Conservation (phyloP, 2,888 invertebrate genomes). For the Conomelus anceps region DNA sequence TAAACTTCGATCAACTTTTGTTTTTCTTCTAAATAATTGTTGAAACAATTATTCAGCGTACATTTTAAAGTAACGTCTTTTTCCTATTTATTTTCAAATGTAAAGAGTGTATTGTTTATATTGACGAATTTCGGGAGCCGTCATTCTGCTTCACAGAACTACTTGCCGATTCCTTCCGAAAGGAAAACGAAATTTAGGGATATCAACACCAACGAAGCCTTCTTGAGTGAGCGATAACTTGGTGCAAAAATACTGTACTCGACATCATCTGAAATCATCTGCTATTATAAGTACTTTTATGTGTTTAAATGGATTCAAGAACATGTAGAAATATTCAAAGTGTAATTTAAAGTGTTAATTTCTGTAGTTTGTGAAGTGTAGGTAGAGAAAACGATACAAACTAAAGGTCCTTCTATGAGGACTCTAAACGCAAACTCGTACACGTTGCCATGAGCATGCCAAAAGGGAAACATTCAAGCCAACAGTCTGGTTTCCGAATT, state of each 20-base stretch:
- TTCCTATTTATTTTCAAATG: background rate
- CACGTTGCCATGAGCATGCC: constrained; percentile 37
- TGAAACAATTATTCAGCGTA: background rate
- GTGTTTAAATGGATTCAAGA: constrained; percentile 15
- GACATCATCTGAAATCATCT: constrained; percentile 33
- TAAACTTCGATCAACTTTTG: constrained; percentile 1
- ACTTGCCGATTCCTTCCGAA: constrained; percentile 26
- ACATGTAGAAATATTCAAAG: constrained; percentile 7
- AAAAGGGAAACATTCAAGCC: constrained; percentile 34
- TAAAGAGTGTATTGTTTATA: background rate
- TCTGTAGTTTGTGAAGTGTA: background rate
- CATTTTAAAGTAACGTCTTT: background rate
- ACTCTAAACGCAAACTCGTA: constrained; percentile 33
- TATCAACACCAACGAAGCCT: constrained; percentile 32
- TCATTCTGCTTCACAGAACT: constrained; percentile 60
- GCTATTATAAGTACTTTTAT: constrained; percentile 22
- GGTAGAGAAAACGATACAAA: constrained; percentile 16
- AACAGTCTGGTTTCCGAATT: background rate
- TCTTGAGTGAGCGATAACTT: constrained; percentile 33
- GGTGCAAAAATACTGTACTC: constrained; percentile 22
- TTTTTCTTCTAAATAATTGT: constrained; percentile 11
- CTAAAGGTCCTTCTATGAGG: constrained; percentile 36
- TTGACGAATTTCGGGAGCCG: constrained; percentile 44
- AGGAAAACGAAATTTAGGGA: constrained; percentile 27
- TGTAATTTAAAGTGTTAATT: constrained; percentile 1